Base-by-base conservation (phyloP, 2,888 invertebrate species). In the Malthinus flaveolus region DNA sequence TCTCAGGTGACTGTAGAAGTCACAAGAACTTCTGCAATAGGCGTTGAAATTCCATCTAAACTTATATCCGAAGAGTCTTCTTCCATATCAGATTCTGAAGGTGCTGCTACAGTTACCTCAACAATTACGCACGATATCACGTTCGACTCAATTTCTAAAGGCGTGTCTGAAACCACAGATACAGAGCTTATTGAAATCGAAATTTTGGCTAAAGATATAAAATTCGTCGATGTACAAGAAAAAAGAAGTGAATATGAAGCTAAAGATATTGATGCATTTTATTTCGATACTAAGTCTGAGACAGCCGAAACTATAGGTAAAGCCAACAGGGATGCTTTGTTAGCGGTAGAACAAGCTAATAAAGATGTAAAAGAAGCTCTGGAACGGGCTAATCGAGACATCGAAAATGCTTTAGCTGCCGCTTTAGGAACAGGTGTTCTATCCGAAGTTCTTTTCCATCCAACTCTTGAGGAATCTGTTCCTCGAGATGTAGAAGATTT, bases 281-380 rank as follows among this genome's bases (percentile, higher is more conserved):
- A n/a, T n/a, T n/a, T n/a, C n/a, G n/a, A n/a, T n/a, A n/a, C n/a
- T n/a, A n/a, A n/a, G n/a, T n/a, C n/a, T 39, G 42, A 32, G 15
- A 23, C 53, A 4, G 39, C 12, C 1, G 56, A 51, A 46, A 52
- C 48, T n/a, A 9, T 57, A n/a, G 44, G 32, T 32, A 42, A 53
- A 54, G 49, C 50, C 8, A 53, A 49, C 32, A 32, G 58, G 36
- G 45, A 56, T n/a, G 50, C 49, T 3, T 46, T 57, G 45, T 47
- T 31, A 9, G 53, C 49, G 10, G 31, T 59, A 32, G 50, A 54
- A n/a, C 44, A 33, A 49, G 53, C 54, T 7, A 59, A 54, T 33
- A 13, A 32, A 39, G 13, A 48, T 35, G 55, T 59, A 6, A 11
- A 33, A 5, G 50, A 55, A 12, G 55, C 55, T 11, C 47, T 59